Base-by-base conservation (phyloP, 1,140 invertebrate species). In the Campoletis sonorensis region DNA sequence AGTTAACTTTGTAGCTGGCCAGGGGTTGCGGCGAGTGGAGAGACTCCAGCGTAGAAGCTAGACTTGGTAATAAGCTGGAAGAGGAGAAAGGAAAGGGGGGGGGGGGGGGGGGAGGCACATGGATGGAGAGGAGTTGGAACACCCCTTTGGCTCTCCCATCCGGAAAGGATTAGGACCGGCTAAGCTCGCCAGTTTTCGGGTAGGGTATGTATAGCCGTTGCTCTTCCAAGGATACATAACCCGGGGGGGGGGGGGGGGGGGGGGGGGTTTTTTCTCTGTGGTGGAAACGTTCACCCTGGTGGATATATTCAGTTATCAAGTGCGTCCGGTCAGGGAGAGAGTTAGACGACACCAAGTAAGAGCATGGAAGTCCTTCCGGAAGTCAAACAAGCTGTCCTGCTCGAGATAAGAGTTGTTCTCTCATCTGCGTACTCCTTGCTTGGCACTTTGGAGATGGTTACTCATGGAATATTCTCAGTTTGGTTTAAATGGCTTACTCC, bases 351-450 rank as follows among this genome's bases (percentile, higher is more conserved):
- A 18, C 27, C 30, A 70, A 67, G 76, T 45, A 84, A 89, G 85
- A 85, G 85, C 83, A 76, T 80, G 85, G n/a, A n/a, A n/a, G n/a
- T n/a, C 40, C 40, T 45, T 45, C 86, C 89, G 90, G 90, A 92
- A 92, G 89, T 88, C 85, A 88, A 91, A 90, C 89, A 90, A 88
- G 89, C 89, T 90, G 89, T 86, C 85, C 85, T 84, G 71, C 79
- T 71, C 83, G 77, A 91, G 90, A 91, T 91, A 91, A 89, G 86
- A 80, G 70, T 80, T 73, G 70, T 79, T 45, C 33, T 33, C 67
- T 64, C 61, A 64, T 64, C 61, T 23, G 30, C 61, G 45, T 45
- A 49, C 61, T 45, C n/a, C 37, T 45, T 11, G 58, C n/a, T 78
- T 18, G 16, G 33, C 58, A 18, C 27, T 77, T 40, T 18, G 8